These are phyloP conservation scores for Torymus tubicola DNA, from an alignment of 2,888 invertebrate species.

Conservation along the genomic window DNA sequence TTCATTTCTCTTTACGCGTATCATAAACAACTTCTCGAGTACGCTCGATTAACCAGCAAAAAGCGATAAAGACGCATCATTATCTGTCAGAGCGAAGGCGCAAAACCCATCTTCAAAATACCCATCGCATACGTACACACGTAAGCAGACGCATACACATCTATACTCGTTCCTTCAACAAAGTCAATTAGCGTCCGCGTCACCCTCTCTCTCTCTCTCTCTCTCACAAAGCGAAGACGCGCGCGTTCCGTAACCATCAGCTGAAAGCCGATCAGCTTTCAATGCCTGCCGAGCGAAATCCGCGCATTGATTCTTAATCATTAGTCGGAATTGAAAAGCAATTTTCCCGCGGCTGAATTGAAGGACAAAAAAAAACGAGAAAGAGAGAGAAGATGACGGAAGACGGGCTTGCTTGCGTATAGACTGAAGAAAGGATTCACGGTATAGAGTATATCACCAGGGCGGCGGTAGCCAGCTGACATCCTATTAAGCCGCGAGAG, in stretches of 20 bases:
- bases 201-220: too few relatives aligned
- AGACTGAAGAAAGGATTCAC: neutral
- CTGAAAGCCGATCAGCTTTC: neutral
- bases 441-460: neutral
- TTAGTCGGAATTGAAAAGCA: slow-evolving; percentile 32
- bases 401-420: neutral
- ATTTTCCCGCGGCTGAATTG: neutral
- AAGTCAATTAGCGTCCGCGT: too few relatives aligned
- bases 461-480: slow-evolving; percentile 29
- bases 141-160: too few relatives aligned
- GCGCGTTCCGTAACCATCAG: too few relatives aligned
- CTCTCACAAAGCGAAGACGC: too few relatives aligned
- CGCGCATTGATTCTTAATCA: slow-evolving; percentile 9
- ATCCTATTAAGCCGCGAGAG: slow-evolving; percentile 35
- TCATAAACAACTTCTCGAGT: neutral
- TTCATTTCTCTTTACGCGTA: too few relatives aligned
- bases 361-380: neutral
- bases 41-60: neutral
- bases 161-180: too few relatives aligned
- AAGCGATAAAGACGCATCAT: too few relatives aligned
- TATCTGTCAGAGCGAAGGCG: too few relatives aligned
- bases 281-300: neutral
- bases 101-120: too few relatives aligned
- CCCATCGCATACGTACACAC: too few relatives aligned
- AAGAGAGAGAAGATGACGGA: neutral